Percentiles rank a stretch among this genome's conserved stretches.
phyloP scores from a whole-genome alignment of 2,113 vertebrate genomes.

The Entosphenus tridentatus region DNA sequence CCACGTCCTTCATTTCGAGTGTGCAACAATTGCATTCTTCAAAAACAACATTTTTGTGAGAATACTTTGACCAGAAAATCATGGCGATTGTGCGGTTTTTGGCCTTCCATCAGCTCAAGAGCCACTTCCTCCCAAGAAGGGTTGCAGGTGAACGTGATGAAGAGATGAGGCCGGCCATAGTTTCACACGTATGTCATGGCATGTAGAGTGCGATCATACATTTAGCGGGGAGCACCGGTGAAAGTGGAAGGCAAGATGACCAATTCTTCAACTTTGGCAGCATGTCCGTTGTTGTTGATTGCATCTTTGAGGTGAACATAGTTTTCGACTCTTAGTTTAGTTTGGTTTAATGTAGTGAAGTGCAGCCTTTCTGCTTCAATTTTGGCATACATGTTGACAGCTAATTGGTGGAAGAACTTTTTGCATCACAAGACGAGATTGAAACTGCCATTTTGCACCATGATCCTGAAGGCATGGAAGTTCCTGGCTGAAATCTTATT shows the following conservation, averaged over 20 bases:
- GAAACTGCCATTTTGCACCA: neutral
- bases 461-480: neutral
- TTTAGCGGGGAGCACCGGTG: neutral
- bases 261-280: neutral
- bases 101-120: neutral
- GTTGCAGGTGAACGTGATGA: constrained; percentile 1
- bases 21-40: neutral
- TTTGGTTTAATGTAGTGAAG: neutral
- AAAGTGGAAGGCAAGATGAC: neutral
- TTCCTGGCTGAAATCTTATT: neutral
- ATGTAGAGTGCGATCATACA: neutral
- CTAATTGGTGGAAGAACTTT: neutral
- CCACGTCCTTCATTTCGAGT: too few species aligned
- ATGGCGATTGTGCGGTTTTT: neutral
- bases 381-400: neutral
- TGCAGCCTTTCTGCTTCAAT: neutral
- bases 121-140: neutral
- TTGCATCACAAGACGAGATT: neutral
- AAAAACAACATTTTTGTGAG: neutral
- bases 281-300: neutral
- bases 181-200: constrained; percentile 1
- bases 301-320: constrained; percentile 4
- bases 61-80: neutral
- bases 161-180: neutral
- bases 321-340: neutral